These are phyloP conservation scores for Asbolus verrucosus DNA, from an alignment of 1,140 invertebrate genomes.

Conservation along the genomic window DNA sequence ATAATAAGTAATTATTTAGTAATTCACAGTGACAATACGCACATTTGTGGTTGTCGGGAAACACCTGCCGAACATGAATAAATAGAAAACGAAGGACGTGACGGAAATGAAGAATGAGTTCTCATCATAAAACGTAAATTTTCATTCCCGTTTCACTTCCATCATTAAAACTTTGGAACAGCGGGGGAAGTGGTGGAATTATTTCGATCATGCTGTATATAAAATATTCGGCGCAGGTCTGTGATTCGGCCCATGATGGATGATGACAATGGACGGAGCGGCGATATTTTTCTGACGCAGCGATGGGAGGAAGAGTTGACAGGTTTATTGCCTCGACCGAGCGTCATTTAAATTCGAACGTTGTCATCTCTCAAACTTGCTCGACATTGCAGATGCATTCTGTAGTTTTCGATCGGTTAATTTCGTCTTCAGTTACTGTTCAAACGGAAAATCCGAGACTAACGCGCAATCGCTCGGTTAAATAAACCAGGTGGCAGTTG, in stretches of 20 bases:
- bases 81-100: slow-evolving; percentile 34
- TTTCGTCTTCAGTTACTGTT: slow-evolving; percentile 25
- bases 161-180: too few species aligned
- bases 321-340: slow-evolving; percentile 61
- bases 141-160: too few species aligned
- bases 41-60: slow-evolving; percentile 25
- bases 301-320: slow-evolving; percentile 53
- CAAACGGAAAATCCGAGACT: slow-evolving; percentile 1
- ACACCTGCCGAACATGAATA: slow-evolving; percentile 33
- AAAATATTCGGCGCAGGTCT: too few species aligned
- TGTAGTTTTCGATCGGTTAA: slow-evolving; percentile 31
- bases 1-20: slow-evolving; percentile 30
- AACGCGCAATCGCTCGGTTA: background rate
- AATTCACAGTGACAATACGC: slow-evolving; percentile 26
- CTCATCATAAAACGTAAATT: slow-evolving; percentile 24
- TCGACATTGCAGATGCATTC: slow-evolving; percentile 43
- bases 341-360: slow-evolving; percentile 63
- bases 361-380: slow-evolving; percentile 57
- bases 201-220: too few species aligned
- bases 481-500: slow-evolving; percentile 18
- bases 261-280: slow-evolving; percentile 61
- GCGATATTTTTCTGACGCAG: slow-evolving; percentile 86
- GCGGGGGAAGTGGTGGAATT: too few species aligned
- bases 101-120: slow-evolving; percentile 8
- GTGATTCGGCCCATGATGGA: too few species aligned